These are phyloP conservation scores for Suricata suricatta DNA, from an alignment of 2,113 vertebrate species.

Conservation along the genomic window DNA sequence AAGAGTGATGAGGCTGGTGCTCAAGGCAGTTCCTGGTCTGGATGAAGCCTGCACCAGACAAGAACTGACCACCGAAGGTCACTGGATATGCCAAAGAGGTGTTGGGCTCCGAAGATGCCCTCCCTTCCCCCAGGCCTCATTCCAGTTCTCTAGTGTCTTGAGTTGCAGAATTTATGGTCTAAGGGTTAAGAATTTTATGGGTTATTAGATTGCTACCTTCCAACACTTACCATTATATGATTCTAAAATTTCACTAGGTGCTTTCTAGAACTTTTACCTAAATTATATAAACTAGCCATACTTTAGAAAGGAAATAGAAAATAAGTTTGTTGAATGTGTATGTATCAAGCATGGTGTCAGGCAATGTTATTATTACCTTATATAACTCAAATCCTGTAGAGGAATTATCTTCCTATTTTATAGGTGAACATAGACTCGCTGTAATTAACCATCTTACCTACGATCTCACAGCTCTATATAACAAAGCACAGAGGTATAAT, in stretches of 20 bases:
- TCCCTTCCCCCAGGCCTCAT: neutral
- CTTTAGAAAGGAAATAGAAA: neutral
- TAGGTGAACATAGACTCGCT: neutral
- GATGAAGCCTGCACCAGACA: neutral
- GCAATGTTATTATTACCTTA: neutral
- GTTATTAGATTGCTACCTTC: neutral
- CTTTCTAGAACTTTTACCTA: slow-evolving; percentile 16
- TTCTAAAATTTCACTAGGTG: neutral
- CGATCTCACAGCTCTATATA: neutral
- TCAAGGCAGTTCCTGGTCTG: neutral
- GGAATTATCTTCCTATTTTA: neutral
- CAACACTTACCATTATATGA: neutral
- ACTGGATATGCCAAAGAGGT: neutral
- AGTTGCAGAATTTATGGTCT: neutral
- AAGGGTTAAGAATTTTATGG: neutral
- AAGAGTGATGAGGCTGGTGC: neutral
- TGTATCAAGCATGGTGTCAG: neutral
- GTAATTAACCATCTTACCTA: neutral
- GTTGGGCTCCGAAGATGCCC: neutral
- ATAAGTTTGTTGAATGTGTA: neutral
- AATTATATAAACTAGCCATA: neutral
- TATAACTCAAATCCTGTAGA: neutral
- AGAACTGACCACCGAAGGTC: neutral
- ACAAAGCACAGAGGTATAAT: neutral
- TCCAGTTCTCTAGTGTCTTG: neutral